phyloP scores from a whole-genome alignment of 2,797 vertebrate genomes.

The Clarias laeviceps region DNA sequence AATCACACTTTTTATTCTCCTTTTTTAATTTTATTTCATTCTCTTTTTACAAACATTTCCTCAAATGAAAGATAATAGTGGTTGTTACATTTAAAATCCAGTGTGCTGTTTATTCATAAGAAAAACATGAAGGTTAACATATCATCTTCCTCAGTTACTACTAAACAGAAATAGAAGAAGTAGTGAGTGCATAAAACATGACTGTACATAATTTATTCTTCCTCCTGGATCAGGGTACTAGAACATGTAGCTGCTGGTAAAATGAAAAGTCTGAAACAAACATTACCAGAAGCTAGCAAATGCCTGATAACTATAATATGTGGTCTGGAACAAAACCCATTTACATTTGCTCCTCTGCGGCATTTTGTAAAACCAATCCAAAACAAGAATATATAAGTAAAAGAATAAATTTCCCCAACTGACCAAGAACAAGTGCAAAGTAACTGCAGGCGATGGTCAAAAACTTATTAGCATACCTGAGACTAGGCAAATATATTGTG shows the following conservation, averaged over 20 bases:
- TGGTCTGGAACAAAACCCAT: neutral
- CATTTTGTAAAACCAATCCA: neutral
- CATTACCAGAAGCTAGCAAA: neutral
- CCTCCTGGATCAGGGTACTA: neutral
- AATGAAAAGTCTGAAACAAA: neutral
- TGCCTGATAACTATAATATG: neutral
- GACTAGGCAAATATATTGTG: neutral
- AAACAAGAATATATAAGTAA: neutral
- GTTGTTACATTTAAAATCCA: neutral
- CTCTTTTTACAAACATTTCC: neutral
- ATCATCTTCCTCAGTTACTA: neutral
- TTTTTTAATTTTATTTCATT: neutral
- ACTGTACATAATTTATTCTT: neutral
- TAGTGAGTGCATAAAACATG: neutral
- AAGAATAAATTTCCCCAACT: neutral
- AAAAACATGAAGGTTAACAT: neutral
- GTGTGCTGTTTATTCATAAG: neutral
- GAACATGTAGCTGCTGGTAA: neutral
- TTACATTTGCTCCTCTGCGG: slow-evolving; percentile 8
- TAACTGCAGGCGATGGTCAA: neutral
- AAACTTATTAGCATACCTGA: neutral
- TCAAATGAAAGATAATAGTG: neutral
- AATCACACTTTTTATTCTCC: neutral
- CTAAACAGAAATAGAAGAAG: neutral
- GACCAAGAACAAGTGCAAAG: neutral